These are phyloP conservation scores for Myocastor coypus DNA, from an alignment of 2,113 vertebrate genomes.

Conservation along the genomic window DNA sequence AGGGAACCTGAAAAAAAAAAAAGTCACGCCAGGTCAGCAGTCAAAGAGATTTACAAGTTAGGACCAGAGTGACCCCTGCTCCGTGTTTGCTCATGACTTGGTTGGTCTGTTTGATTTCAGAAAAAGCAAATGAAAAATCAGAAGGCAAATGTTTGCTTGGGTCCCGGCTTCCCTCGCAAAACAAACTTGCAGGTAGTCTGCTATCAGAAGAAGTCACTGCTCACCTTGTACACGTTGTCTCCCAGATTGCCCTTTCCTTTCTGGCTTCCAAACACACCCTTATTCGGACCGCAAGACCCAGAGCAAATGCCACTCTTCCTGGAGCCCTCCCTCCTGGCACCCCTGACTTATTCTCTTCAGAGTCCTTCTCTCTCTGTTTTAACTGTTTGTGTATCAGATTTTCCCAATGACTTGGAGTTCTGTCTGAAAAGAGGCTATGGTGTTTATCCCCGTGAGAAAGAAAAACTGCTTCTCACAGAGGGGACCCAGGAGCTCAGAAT, in stretches of 20 bases:
- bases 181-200: background rate
- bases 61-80: background rate
- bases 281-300: background rate
- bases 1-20: background rate
- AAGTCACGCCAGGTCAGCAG: background rate
- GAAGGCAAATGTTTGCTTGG: slow-evolving; percentile 68
- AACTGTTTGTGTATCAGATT: background rate
- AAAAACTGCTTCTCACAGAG: background rate
- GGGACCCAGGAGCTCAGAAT: background rate
- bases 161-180: background rate
- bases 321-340: background rate
- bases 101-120: slow-evolving; percentile 69
- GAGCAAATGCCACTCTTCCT: background rate
- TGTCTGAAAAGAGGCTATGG: background rate
- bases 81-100: slow-evolving; percentile 56
- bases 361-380: background rate
- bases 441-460: background rate
- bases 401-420: background rate
- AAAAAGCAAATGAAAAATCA: slow-evolving; percentile 68
- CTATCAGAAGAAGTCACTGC: background rate
- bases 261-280: background rate
- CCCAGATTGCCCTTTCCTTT: background rate
- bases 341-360: background rate
- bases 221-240: background rate
- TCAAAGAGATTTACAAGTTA: slow-evolving; percentile 65